Evolutionary conservation across 2,113 vertebrate species (phyloP), one percentile per base, ranked within the genome.

Genomic region (Platysternon megacephalum): DNA sequence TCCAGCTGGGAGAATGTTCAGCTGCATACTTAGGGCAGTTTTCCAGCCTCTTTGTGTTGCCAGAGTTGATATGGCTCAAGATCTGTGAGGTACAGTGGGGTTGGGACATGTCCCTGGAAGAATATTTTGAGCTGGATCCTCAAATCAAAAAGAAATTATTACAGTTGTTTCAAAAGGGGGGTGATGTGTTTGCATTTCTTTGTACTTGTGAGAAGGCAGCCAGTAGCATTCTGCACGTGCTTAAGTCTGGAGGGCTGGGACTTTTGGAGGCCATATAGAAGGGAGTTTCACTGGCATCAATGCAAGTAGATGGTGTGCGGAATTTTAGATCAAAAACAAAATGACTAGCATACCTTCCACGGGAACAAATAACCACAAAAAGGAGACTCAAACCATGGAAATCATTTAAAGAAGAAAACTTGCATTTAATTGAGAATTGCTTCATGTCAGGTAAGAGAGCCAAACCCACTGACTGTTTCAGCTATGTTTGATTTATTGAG

Each of bases 351-450:
- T 95, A 97, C 96, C 95, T 96, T 97, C 90, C 49, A 97, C 97
- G 81, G 87, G 89, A 97, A 95, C 65, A 97, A 97, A 97, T 95
- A 95, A 97, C 96, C 96, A 96, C 96, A 96, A 97, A 97, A 97
- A 97, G 89, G 78, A 96, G 97, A 96, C 92, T 97, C 87, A 95
- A 95, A 88, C 85, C 83, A 86, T 95, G 84, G 65, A 97, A 97
- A 97, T 95, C 13, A 81, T 97, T 97, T 95, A 93, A 97, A 97
- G 96, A 92, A 93, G 91, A 97, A 95, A 97, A 95, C 46, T 91
- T 92, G 92, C 78, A 86, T 97, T 94, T 96, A 96, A 96, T 95
- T 96, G 89, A 93, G 87, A 97, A 94, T 92, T 95, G 85, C 81
- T 97, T 97, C 94, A 96, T 97, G 92, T 95, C 87, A 95, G 85